phyloP scores from a whole-genome alignment of 1,140 invertebrate genomes.

The Saccostrea echinata region DNA sequence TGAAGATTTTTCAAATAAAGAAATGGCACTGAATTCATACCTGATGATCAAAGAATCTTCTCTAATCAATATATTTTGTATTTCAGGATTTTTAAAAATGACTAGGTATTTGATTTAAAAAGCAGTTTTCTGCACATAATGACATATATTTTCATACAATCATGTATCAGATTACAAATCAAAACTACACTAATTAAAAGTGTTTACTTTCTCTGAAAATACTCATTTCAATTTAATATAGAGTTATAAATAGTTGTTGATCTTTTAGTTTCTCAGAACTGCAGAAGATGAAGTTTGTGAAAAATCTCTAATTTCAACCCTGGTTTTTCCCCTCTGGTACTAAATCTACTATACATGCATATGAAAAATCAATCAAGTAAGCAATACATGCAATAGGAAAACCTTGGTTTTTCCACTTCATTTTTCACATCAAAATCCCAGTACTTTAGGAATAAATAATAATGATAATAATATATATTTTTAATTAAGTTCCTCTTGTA shows the following conservation, averaged over 20 bases:
- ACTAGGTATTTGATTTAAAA: background rate
- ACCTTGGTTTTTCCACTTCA: background rate
- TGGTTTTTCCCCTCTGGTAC: background rate
- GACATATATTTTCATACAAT: background rate
- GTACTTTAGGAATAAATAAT: background rate
- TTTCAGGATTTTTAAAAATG: no score
- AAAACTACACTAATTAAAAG: no score
- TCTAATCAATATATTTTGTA: no score
- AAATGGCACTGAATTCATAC: no score
- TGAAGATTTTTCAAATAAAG: background rate
- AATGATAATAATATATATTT: background rate
- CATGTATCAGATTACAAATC: background rate
- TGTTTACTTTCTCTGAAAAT: no score
- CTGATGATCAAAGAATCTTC: no score
- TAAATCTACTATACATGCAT: background rate
- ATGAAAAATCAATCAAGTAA: background rate
- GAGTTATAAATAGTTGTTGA: background rate
- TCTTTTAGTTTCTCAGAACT: background rate
- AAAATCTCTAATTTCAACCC: background rate
- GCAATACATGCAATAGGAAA: background rate
- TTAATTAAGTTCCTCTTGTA: no score
- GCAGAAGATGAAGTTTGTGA: background rate
- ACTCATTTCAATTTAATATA: background rate
- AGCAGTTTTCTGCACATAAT: background rate
- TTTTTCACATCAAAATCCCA: background rate